Evolutionary conservation across 2,888 invertebrate genomes (phyloP).

Genomic region (Thyatira batis): DNA sequence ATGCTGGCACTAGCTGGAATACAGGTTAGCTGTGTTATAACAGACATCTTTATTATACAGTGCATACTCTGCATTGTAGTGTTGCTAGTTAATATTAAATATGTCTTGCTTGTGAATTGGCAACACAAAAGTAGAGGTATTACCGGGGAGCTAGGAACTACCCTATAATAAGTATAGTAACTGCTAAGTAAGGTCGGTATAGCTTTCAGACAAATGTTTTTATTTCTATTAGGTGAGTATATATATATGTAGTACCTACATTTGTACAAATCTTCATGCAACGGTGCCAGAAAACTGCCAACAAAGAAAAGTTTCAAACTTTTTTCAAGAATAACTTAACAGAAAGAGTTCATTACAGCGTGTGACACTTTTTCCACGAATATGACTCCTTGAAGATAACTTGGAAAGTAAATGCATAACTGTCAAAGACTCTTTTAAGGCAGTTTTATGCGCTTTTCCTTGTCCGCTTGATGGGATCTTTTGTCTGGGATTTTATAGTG

Average conservation of each 20-base stretch:
- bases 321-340: slow-evolving; percentile 18
- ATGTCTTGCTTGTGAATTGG: no score
- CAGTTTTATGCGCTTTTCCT: slow-evolving; percentile 21
- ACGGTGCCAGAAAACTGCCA: slow-evolving; percentile 12
- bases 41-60: slow-evolving; percentile 24
- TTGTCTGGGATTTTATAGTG: neutral
- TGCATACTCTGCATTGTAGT: slow-evolving; percentile 10
- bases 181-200: no score
- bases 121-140: no score
- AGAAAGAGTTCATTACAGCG: slow-evolving; percentile 29
- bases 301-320: slow-evolving; percentile 15
- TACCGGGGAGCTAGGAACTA: no score
- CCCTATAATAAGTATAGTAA: no score
- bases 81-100: slow-evolving; percentile 10
- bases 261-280: slow-evolving; percentile 17
- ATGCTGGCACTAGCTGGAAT: slow-evolving; percentile 10
- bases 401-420: slow-evolving; percentile 25
- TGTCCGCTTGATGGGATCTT: slow-evolving; percentile 9
- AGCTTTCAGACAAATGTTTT: no score
- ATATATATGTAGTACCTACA: no score
- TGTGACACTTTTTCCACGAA: slow-evolving; percentile 26
- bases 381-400: slow-evolving; percentile 15
- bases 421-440: slow-evolving; percentile 16
- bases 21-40: slow-evolving; percentile 14
- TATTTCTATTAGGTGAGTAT: no score